A percentile compares a stretch with the other conserved stretches of the same genome.
Conservation (phyloP, 2,113 vertebrate species). For the Strix uralensis region DNA sequence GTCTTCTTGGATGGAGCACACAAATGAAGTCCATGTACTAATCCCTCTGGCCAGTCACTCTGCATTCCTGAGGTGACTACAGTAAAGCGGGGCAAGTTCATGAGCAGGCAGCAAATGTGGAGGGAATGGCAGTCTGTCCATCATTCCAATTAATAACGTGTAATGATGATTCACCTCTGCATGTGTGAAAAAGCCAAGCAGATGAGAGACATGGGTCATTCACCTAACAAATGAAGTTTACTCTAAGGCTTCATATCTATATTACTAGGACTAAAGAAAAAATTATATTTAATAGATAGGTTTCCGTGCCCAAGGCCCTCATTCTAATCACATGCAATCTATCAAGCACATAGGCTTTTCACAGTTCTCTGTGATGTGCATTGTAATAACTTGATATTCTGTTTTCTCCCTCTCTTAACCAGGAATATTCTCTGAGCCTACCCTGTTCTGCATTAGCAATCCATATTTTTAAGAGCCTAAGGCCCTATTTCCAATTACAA, state of each 20-base stretch:
- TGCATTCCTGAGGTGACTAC: neutral
- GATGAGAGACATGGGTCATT: neutral
- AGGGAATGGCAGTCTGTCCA: neutral
- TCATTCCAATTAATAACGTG: neutral
- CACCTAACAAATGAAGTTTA: constrained; percentile 48
- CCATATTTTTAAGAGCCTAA: neutral
- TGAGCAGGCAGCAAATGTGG: neutral
- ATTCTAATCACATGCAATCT: constrained; percentile 10
- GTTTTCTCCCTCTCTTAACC: neutral
- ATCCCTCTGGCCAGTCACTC: neutral
- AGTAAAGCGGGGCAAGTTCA: neutral
- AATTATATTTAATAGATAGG: constrained; percentile 2
- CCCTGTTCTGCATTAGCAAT: neutral
- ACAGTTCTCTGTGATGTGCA: neutral
- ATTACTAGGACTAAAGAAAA: neutral
- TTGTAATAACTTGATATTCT: constrained; percentile 6
- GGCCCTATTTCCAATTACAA: constrained; percentile 19
- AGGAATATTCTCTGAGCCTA: neutral
- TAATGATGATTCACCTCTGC: neutral
- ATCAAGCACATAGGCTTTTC: constrained; percentile 21
- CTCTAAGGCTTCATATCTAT: constrained; percentile 17
- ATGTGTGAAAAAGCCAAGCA: neutral
- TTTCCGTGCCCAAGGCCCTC: neutral
- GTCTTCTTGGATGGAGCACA: neutral
- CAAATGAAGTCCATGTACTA: neutral